Conservation (phyloP, 2,113 vertebrate genomes). For the Dasyornis broadbenti region DNA sequence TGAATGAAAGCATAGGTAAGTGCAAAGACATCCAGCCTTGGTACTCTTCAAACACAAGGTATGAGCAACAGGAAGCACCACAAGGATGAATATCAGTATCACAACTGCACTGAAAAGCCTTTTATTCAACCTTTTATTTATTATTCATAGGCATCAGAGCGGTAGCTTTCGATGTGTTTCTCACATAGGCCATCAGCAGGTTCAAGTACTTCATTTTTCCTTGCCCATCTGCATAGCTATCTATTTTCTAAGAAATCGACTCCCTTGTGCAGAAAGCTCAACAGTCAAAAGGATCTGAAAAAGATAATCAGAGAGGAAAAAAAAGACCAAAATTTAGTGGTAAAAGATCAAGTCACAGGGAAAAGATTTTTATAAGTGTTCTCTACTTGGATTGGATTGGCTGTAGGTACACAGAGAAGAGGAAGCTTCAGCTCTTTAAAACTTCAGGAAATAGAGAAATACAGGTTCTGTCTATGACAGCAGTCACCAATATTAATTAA, state of each 20-base stretch:
- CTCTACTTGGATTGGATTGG: neutral
- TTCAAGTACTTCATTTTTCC: neutral
- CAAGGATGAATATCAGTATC: neutral
- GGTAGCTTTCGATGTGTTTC: neutral
- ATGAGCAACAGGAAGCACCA: neutral
- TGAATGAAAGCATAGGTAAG: neutral
- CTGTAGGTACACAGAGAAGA: neutral
- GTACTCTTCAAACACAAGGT: neutral
- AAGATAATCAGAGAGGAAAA: neutral
- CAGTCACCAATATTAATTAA: neutral
- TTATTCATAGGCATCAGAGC: neutral
- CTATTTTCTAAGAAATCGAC: conserved; percentile 10
- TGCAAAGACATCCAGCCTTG: neutral
- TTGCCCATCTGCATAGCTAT: conserved; percentile 15
- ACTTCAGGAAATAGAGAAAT: neutral
- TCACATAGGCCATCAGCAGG: neutral
- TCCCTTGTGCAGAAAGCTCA: conserved; percentile 4
- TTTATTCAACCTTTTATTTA: neutral
- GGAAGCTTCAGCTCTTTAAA: neutral
- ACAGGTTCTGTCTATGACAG: neutral
- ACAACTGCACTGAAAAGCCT: neutral
- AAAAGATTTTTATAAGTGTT: neutral
- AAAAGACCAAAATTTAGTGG: neutral
- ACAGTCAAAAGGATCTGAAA: conserved; percentile 33
- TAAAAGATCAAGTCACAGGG: neutral